phyloP scores from a whole-genome alignment of 2,888 invertebrate species.

The Ligdia adustata region DNA sequence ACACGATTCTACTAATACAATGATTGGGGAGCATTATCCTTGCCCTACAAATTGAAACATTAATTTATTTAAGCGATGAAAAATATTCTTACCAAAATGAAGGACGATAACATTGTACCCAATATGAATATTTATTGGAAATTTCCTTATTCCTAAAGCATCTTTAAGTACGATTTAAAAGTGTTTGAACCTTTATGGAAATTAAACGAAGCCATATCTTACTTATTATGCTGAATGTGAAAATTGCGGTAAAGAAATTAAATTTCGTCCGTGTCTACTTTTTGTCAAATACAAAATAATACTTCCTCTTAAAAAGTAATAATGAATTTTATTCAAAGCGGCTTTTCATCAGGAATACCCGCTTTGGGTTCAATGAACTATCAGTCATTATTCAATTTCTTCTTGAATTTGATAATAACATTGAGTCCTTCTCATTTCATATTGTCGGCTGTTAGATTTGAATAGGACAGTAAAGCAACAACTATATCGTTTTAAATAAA shows the following conservation, averaged over 20 bases:
- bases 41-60: slow-evolving; percentile 2
- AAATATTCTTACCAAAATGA: neutral
- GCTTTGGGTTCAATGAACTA: too few relatives aligned
- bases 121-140: slow-evolving; percentile 9
- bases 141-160: slow-evolving; percentile 5
- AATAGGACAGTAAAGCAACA: too few relatives aligned
- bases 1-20: slow-evolving; percentile 12
- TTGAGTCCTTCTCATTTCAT: too few relatives aligned
- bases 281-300: neutral
- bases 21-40: slow-evolving; percentile 11
- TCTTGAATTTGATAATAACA: too few relatives aligned
- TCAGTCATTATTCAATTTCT: too few relatives aligned
- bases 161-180: slow-evolving; percentile 3
- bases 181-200: slow-evolving; percentile 4
- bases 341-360: too few relatives aligned
- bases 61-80: neutral
- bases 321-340: too few relatives aligned
- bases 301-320: slow-evolving; percentile 5
- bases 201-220: slow-evolving; percentile 1
- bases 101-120: neutral
- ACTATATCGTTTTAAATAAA: too few relatives aligned
- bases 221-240: slow-evolving; percentile 3
- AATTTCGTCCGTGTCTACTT: too few relatives aligned
- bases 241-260: slow-evolving; percentile 3
- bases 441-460: too few relatives aligned